Conservation (phyloP, 2,113 vertebrate genomes). For the Corythoichthys haematopterus region DNA sequence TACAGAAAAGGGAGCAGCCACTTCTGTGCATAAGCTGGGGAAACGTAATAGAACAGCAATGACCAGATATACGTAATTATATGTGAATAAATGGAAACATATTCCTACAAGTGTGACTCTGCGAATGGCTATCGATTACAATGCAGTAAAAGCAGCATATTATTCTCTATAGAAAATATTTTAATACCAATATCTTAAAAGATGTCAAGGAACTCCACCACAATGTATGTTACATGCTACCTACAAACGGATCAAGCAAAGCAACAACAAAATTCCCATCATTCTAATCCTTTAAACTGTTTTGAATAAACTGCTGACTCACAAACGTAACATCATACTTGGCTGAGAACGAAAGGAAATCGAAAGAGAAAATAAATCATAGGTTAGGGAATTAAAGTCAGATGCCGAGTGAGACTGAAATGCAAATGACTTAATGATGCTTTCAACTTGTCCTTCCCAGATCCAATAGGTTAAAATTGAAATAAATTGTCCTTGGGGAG, state of each 20-base stretch:
- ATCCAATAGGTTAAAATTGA: slow-evolving; percentile 34
- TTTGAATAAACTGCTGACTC: slow-evolving; percentile 42
- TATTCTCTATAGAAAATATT: too few species aligned
- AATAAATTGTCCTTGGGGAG: not conserved
- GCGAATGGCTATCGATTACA: too few species aligned
- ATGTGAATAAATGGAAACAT: too few species aligned
- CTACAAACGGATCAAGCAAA: slow-evolving; percentile 20
- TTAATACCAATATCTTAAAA: not conserved
- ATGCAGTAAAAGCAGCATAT: too few species aligned
- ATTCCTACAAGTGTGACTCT: too few species aligned
- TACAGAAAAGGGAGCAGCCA: too few species aligned
- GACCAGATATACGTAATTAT: too few species aligned
- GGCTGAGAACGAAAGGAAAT: slow-evolving; percentile 20
- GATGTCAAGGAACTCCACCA: not conserved
- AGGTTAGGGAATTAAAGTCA: slow-evolving; percentile 23
- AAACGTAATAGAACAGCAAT: too few species aligned
- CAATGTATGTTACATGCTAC: not conserved
- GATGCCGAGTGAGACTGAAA: slow-evolving; percentile 22
- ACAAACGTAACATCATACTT: slow-evolving; percentile 32
- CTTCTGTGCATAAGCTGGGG: too few species aligned
- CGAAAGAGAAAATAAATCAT: slow-evolving; percentile 33
- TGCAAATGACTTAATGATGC: slow-evolving; percentile 43
- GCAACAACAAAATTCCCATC: slow-evolving; percentile 11
- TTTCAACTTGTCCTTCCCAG: not conserved
- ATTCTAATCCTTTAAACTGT: slow-evolving; percentile 5